Percentiles rank a stretch among this genome's conserved stretches.
Evolutionary conservation across 2,113 vertebrate species (phyloP).

Genomic region (Eulacestoma nigropectus): DNA sequence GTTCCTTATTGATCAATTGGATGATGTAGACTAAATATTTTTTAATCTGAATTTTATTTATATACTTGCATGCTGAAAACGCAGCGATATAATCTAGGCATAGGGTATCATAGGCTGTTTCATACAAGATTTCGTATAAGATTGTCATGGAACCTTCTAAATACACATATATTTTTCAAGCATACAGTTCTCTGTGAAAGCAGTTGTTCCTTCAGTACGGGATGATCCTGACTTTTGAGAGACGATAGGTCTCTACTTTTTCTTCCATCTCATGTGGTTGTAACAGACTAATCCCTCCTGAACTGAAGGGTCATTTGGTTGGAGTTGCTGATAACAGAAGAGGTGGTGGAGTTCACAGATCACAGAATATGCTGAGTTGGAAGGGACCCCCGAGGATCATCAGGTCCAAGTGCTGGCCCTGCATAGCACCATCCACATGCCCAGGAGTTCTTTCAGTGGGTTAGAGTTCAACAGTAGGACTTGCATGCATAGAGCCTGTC

Average conservation of each 20-base stretch:
- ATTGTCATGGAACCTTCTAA: neutral
- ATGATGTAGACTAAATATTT: neutral
- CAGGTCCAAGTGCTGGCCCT: neutral
- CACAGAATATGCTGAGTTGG: neutral
- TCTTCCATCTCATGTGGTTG: neutral
- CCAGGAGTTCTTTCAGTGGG: neutral
- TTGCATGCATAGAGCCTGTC: neutral
- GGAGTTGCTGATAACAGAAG: neutral
- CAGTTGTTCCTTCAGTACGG: neutral
- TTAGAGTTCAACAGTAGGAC: neutral
- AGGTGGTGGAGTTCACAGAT: neutral
- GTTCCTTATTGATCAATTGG: neutral
- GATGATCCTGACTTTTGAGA: neutral
- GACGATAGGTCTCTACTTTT: neutral
- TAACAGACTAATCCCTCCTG: neutral
- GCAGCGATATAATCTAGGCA: neutral
- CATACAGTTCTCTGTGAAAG: neutral
- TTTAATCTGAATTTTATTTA: neutral
- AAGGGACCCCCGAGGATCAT: neutral
- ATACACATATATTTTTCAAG: neutral
- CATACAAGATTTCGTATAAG: neutral
- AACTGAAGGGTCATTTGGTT: neutral
- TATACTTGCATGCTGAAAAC: neutral
- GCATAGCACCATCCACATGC: neutral
- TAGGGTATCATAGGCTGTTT: neutral